phyloP scores from a whole-genome alignment of 2,113 vertebrate species.

The Cinclus cinclus region DNA sequence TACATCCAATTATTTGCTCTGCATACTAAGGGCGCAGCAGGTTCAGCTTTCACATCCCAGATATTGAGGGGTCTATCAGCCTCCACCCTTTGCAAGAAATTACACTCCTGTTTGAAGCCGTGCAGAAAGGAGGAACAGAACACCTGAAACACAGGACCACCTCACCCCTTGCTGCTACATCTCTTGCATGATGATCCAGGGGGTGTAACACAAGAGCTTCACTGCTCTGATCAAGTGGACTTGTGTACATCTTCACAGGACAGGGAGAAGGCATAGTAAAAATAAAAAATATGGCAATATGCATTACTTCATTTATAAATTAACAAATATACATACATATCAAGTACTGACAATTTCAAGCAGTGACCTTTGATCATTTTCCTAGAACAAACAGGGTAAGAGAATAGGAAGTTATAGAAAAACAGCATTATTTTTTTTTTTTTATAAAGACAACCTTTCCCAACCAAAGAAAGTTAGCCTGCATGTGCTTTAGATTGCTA shows the following conservation, averaged over 20 bases:
- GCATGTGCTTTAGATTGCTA: neutral
- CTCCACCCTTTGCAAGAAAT: neutral
- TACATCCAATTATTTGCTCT: neutral
- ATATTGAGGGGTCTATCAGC: neutral
- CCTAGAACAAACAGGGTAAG: neutral
- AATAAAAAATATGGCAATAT: slow-evolving; percentile 50
- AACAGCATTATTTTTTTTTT: neutral
- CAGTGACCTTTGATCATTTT: neutral
- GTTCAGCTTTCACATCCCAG: neutral
- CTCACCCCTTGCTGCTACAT: slow-evolving; percentile 83
- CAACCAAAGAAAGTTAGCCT: neutral
- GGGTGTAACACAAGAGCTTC: slow-evolving; percentile 76
- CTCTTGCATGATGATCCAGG: slow-evolving; percentile 76
- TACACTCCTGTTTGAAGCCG: slow-evolving; percentile 35
- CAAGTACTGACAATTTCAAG: neutral
- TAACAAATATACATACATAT: neutral
- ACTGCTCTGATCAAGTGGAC: slow-evolving; percentile 77
- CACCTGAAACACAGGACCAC: slow-evolving; percentile 58
- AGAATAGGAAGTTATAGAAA: neutral
- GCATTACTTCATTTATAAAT: slow-evolving; percentile 1
- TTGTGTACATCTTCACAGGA: slow-evolving; percentile 78
- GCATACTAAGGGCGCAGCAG: slow-evolving; percentile 15
- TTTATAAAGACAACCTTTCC: neutral
- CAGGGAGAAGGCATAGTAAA: slow-evolving; percentile 59
- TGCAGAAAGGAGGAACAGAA: slow-evolving; percentile 54